Evolutionary conservation across 2,797 vertebrate species (phyloP).

Genomic region (Tadarida brasiliensis): DNA sequence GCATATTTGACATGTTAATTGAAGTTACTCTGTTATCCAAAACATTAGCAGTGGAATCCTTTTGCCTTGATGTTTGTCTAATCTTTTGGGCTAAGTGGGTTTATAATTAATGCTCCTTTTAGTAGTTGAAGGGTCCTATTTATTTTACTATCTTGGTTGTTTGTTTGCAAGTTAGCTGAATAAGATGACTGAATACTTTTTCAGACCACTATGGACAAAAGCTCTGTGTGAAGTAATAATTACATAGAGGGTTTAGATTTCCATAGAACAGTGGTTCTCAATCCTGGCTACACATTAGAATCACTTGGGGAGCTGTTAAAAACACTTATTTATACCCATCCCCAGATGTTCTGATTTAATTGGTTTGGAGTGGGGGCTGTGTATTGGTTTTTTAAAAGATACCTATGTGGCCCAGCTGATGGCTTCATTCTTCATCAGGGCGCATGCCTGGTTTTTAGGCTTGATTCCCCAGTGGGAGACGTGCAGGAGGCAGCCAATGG

Average conservation of each 20-base stretch:
- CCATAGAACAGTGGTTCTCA: background rate
- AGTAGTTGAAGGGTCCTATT: conserved; percentile 29
- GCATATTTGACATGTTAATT: conserved; percentile 38
- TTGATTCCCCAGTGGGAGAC: too few relatives aligned
- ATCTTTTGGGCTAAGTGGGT: background rate
- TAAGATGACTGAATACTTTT: conserved; percentile 32
- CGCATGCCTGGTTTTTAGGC: too few relatives aligned
- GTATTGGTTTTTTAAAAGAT: background rate
- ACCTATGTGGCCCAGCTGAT: too few relatives aligned
- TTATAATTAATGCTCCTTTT: conserved; percentile 44
- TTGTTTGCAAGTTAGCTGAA: conserved; percentile 41
- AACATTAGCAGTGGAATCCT: conserved; percentile 35
- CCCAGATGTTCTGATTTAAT: conserved; percentile 2
- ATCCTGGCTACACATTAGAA: background rate
- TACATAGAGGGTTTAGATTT: background rate
- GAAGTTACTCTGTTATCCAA: background rate
- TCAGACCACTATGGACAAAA: background rate
- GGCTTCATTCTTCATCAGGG: too few relatives aligned
- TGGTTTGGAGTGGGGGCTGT: conserved; percentile 4
- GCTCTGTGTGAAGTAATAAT: background rate
- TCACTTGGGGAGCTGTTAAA: background rate
- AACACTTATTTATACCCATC: background rate
- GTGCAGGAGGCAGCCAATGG: too few relatives aligned
- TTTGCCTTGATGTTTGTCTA: conserved; percentile 53
- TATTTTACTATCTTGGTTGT: background rate